These are phyloP conservation scores for Brenthis daphne DNA, from an alignment of 2,888 invertebrate species.

Conservation along the genomic window DNA sequence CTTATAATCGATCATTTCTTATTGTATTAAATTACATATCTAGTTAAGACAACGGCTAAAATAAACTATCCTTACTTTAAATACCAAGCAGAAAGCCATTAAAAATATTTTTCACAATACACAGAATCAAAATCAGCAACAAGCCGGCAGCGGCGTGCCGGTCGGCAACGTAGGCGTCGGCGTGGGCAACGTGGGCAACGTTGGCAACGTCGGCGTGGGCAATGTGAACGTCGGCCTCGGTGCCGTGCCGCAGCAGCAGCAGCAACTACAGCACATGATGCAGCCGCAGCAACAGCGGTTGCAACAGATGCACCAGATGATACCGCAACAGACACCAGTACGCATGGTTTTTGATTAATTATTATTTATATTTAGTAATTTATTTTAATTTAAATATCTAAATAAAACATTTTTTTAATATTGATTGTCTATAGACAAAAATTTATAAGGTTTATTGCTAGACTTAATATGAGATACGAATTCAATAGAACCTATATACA, in stretches of 20 bases:
- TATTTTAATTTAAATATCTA: neutral
- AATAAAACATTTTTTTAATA: too few species aligned
- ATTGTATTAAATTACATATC: too few species aligned
- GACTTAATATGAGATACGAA: too few species aligned
- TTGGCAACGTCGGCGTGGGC: constrained; percentile 52
- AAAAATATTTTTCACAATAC: neutral
- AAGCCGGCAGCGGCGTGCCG: constrained; percentile 58
- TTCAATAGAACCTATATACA: too few species aligned
- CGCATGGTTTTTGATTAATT: constrained; percentile 20
- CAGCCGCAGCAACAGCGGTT: constrained; percentile 82
- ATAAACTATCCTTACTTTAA: too few species aligned
- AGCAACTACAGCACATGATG: constrained; percentile 82
- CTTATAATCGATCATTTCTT: too few species aligned
- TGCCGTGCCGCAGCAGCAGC: constrained; percentile 72
- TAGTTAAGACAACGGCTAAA: too few species aligned
- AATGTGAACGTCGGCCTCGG: constrained; percentile 57
- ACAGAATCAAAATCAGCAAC: constrained; percentile 76
- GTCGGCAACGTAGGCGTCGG: constrained; percentile 44
- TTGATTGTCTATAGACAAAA: too few species aligned
- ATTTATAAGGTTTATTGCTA: too few species aligned
- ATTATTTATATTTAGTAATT: constrained; percentile 2
- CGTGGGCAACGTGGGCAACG: constrained; percentile 49
- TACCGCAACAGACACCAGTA: constrained; percentile 82
- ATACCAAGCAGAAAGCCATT: too few species aligned
- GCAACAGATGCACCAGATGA: constrained; percentile 81